Percentiles rank a stretch among this genome's conserved stretches.
phyloP scores from a whole-genome alignment of 2,888 invertebrate genomes.

The Nebria salina region DNA sequence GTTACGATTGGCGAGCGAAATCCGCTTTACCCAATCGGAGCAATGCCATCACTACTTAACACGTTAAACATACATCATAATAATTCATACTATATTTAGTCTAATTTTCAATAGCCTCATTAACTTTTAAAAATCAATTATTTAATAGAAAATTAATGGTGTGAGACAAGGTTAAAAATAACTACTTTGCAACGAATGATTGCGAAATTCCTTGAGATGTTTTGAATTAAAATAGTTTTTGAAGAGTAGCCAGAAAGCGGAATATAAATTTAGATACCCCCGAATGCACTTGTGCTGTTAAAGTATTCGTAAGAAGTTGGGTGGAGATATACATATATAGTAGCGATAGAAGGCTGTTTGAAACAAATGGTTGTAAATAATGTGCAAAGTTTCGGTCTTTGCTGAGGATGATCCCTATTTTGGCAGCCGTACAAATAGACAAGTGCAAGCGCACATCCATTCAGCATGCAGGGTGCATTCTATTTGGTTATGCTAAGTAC shows the following conservation, averaged over 20 bases:
- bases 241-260: conserved; percentile 49
- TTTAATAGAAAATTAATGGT: too few relatives aligned
- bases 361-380: conserved; percentile 18
- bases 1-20: conserved; percentile 56
- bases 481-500: conserved; percentile 42
- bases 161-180: too few relatives aligned
- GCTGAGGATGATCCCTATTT: conserved; percentile 2
- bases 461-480: conserved; percentile 20
- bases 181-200: conserved; percentile 21
- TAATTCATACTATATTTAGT: conserved; percentile 50
- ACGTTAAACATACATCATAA: conserved; percentile 52
- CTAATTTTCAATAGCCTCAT: not conserved
- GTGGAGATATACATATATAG: not conserved
- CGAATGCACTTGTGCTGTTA: conserved; percentile 15
- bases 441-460: conserved; percentile 14
- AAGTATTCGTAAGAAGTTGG: conserved; percentile 44
- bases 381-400: conserved; percentile 11
- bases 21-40: conserved; percentile 56
- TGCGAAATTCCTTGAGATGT: conserved; percentile 43
- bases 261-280: conserved; percentile 29
- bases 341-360: not conserved
- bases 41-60: conserved; percentile 14
- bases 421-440: conserved; percentile 3
- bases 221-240: conserved; percentile 36
- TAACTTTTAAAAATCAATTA: too few relatives aligned